A percentile compares a stretch with the other conserved stretches of the same genome.
These are phyloP conservation scores for Gallinago jamesoni DNA, from an alignment of 2,113 vertebrate species.

Conservation along the genomic window DNA sequence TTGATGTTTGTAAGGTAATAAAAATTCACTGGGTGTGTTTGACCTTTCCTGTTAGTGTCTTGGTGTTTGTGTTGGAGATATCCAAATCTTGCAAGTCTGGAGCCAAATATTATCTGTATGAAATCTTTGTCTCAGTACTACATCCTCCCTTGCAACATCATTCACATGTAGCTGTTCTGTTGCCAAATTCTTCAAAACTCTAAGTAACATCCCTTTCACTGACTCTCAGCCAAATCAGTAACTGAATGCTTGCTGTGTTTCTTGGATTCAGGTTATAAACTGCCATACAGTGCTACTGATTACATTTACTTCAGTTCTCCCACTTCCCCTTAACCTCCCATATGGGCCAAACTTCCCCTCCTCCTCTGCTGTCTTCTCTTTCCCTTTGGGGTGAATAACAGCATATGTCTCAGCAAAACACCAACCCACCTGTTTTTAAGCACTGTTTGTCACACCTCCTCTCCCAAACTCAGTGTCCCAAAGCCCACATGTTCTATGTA, in stretches of 20 bases:
- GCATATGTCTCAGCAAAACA: neutral
- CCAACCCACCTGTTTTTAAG: conserved; percentile 5
- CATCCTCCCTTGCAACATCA: conserved; percentile 72
- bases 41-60: conserved; percentile 47
- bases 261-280: conserved; percentile 57
- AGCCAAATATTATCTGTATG: conserved; percentile 60
- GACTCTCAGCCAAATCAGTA: conserved; percentile 51
- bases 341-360: neutral
- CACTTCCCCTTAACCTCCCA: neutral
- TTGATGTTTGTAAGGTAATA: conserved; percentile 61
- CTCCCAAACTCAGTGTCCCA: neutral
- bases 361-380: neutral
- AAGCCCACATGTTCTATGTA: neutral
- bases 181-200: conserved; percentile 71
- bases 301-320: conserved; percentile 6
- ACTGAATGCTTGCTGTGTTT: conserved; percentile 37
- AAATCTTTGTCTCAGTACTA: conserved; percentile 71
- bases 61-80: conserved; percentile 22
- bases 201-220: conserved; percentile 55
- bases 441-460: neutral
- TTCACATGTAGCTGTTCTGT: conserved; percentile 31
- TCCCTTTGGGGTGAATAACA: neutral
- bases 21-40: conserved; percentile 57
- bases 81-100: conserved; percentile 22
- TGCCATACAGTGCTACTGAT: neutral